These are phyloP conservation scores for Albula goreensis DNA, from an alignment of 2,113 vertebrate species.

Conservation along the genomic window DNA sequence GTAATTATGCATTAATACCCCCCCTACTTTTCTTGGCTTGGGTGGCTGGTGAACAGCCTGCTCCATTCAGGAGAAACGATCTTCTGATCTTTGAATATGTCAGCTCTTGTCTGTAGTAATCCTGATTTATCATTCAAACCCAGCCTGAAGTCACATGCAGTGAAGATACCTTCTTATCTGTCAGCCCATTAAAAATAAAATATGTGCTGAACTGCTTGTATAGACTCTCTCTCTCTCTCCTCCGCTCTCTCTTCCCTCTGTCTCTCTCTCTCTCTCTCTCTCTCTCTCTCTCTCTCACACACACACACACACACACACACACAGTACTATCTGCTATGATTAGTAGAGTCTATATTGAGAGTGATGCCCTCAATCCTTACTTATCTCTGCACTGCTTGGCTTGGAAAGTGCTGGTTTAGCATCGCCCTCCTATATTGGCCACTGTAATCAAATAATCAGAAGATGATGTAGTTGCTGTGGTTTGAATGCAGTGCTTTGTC, in stretches of 20 bases:
- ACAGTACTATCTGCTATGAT: background rate
- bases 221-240: conserved; percentile 32
- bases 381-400: background rate
- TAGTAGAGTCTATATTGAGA: background rate
- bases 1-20: conserved; percentile 23
- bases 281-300: background rate
- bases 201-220: conserved; percentile 57
- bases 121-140: background rate
- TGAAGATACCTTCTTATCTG: conserved; percentile 7
- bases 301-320: conserved; percentile 26
- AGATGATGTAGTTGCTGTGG: background rate
- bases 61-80: conserved; percentile 21
- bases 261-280: conserved; percentile 29
- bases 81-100: conserved; percentile 1
- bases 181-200: conserved; percentile 14
- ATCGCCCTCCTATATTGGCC: background rate
- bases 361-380: background rate
- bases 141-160: conserved; percentile 3
- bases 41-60: conserved; percentile 8
- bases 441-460: background rate
- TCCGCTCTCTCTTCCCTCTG: conserved; percentile 9
- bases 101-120: conserved; percentile 18
- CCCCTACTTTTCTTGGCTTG: conserved; percentile 7
- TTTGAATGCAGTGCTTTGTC: background rate
- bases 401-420: conserved; percentile 1